phyloP scores from a whole-genome alignment of 37 sponge, comb jelly and placozoan species.

The Aphrocallistes beatrix region DNA sequence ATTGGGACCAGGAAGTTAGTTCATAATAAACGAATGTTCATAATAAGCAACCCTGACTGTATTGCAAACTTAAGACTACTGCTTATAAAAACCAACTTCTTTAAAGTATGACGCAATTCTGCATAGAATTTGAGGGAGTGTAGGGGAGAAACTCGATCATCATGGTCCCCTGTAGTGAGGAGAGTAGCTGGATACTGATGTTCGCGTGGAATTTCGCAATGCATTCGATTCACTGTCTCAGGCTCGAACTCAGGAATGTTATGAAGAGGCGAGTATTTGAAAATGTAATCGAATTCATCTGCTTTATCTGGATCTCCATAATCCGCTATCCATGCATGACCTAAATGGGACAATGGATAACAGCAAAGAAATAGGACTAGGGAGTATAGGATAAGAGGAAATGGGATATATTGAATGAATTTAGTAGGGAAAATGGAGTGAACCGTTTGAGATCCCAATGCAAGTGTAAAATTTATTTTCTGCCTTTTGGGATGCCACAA shows the following conservation, averaged over 20 bases:
- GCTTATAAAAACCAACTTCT: too few species aligned
- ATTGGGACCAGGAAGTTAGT: too few species aligned
- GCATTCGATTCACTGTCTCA: background rate
- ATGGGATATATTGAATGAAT: too few species aligned
- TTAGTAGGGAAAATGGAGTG: too few species aligned
- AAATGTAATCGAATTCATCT: constrained; percentile 58
- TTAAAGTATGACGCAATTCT: constrained; percentile 47
- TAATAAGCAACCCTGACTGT: too few species aligned
- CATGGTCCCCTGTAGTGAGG: constrained; percentile 88
- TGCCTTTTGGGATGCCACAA: too few species aligned
- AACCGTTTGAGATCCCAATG: too few species aligned
- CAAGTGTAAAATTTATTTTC: too few species aligned
- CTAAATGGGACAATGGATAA: background rate
- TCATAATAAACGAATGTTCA: too few species aligned
- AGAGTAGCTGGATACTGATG: constrained; percentile 75
- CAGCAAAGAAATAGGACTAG: background rate
- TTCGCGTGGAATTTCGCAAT: background rate
- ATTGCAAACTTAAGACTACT: too few species aligned
- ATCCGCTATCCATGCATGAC: constrained; percentile 90
- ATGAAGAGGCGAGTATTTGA: constrained; percentile 85
- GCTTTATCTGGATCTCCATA: constrained; percentile 77
- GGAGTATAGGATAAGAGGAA: background rate
- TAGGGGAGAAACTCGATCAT: constrained; percentile 92
- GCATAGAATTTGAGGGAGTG: constrained; percentile 90
- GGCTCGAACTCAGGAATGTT: constrained; percentile 50